Evolutionary conservation across 2,888 invertebrate genomes (phyloP).

Genomic region (Tinea semifulvella): DNA sequence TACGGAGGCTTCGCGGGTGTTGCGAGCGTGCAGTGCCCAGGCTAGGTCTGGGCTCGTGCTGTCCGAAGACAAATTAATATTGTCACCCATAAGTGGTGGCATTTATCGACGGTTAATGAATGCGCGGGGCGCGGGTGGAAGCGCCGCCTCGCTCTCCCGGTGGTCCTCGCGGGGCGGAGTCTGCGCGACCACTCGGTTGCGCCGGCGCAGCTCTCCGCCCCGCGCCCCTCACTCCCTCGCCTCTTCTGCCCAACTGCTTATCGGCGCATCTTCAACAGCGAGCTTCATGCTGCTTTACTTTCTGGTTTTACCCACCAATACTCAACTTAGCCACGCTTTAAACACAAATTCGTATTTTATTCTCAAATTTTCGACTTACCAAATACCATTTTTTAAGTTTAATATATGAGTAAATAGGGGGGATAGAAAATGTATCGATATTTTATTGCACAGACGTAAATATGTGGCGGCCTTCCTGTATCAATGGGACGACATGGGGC

Average conservation of each 20-base stretch:
- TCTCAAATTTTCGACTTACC: too few relatives aligned
- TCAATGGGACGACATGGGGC: not conserved
- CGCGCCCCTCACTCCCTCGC: constrained; percentile 24
- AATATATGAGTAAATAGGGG: too few relatives aligned
- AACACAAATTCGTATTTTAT: not conserved
- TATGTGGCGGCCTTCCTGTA: not conserved
- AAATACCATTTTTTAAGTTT: too few relatives aligned
- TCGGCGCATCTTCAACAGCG: constrained; percentile 49
- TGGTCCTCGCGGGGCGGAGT: constrained; percentile 65
- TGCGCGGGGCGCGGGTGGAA: constrained; percentile 26
- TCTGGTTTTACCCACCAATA: constrained; percentile 6
- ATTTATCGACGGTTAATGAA: constrained; percentile 14
- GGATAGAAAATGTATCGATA: not conserved
- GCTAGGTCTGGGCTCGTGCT: not conserved
- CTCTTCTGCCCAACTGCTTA: constrained; percentile 40
- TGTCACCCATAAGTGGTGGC: constrained; percentile 11
- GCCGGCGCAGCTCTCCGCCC: constrained; percentile 50
- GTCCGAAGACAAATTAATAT: constrained; percentile 14
- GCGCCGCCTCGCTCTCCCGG: constrained; percentile 65
- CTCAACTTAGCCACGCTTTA: not conserved
- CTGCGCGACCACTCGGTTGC: constrained; percentile 22
- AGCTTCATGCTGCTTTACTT: constrained; percentile 9
- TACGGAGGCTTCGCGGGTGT: not conserved
- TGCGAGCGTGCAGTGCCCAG: not conserved
- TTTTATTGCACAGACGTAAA: not conserved